These are phyloP conservation scores for Ochlodes sylvanus DNA, from an alignment of 2,888 invertebrate genomes.

Conservation along the genomic window DNA sequence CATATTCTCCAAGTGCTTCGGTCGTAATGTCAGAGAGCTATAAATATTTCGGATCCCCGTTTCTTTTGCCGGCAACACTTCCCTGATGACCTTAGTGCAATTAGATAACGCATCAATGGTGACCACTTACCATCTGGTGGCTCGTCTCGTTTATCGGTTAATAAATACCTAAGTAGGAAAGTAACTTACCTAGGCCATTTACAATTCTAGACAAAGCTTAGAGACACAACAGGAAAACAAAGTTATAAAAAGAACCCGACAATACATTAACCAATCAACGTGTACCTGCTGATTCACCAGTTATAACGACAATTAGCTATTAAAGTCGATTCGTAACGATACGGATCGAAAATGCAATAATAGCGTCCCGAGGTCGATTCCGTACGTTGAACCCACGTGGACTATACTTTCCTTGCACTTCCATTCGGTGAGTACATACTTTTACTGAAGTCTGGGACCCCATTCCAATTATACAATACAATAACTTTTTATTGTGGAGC, in stretches of 20 bases:
- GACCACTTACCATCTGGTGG: too few species aligned
- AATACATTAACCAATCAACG: neutral
- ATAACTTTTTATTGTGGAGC: too few species aligned
- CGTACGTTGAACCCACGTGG: conserved; percentile 65
- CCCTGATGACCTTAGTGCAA: too few species aligned
- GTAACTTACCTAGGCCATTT: neutral
- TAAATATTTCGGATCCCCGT: too few species aligned
- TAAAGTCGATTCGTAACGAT: conserved; percentile 37
- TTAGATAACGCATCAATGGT: too few species aligned
- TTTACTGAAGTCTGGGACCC: conserved; percentile 5
- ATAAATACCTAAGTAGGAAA: neutral
- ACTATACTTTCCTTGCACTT: conserved; percentile 26
- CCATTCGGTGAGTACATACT: conserved; percentile 7
- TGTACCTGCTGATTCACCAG: neutral
- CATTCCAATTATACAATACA: neutral
- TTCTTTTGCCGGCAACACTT: too few species aligned
- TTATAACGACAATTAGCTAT: conserved; percentile 25
- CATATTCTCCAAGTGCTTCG: too few species aligned
- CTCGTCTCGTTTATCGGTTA: neutral
- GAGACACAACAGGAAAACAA: neutral
- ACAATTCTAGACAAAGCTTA: neutral
- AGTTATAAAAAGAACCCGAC: neutral
- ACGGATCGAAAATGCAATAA: conserved; percentile 46
- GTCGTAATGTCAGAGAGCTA: too few species aligned
- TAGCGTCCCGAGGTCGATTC: conserved; percentile 64